Percentiles rank a stretch among this genome's conserved stretches.
phyloP scores from a whole-genome alignment of 2,797 vertebrate genomes.

The Spondyliosoma cantharus region DNA sequence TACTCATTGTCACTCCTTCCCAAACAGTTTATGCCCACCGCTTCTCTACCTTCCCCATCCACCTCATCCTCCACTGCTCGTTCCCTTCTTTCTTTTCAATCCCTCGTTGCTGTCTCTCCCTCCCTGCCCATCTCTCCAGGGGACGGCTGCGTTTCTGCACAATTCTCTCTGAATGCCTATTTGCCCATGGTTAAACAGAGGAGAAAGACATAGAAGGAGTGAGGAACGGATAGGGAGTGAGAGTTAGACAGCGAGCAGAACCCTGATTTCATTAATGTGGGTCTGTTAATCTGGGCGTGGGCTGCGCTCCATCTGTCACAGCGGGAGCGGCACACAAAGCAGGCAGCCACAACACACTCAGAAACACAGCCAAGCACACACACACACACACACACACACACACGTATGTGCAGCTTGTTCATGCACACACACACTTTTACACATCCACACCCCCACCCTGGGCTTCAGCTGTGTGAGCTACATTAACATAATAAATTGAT shows the following conservation, averaged over 20 bases:
- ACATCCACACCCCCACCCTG: too few relatives aligned
- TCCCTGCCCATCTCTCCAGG: slow-evolving; percentile 24
- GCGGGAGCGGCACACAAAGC: slow-evolving; percentile 71
- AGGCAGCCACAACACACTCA: slow-evolving; percentile 67
- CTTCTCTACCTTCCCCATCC: slow-evolving; percentile 31
- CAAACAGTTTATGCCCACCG: slow-evolving; percentile 25
- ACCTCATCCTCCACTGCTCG: slow-evolving; percentile 22
- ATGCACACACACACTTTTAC: too few relatives aligned
- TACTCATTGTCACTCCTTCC: slow-evolving; percentile 46
- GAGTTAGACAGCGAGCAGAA: slow-evolving; percentile 58
- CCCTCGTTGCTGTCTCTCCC: slow-evolving; percentile 9
- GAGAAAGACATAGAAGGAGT: slow-evolving; percentile 24
- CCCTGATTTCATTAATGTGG: slow-evolving; percentile 79
- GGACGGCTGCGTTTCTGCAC: slow-evolving; percentile 27
- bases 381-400: slow-evolving; percentile 44
- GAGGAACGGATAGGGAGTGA: slow-evolving; percentile 36
- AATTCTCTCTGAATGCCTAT: slow-evolving; percentile 32
- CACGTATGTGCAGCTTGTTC: too few relatives aligned
- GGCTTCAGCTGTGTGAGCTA: too few relatives aligned
- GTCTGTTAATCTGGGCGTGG: slow-evolving; percentile 82
- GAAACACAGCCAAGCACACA: slow-evolving; percentile 39
- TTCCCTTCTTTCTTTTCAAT: slow-evolving; percentile 2
- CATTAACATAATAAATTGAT: too few relatives aligned
- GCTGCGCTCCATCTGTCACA: slow-evolving; percentile 81
- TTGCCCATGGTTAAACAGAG: slow-evolving; percentile 33